These are phyloP conservation scores for Poeciliopsis infans DNA, from an alignment of 2,797 vertebrate genomes.

Conservation along the genomic window DNA sequence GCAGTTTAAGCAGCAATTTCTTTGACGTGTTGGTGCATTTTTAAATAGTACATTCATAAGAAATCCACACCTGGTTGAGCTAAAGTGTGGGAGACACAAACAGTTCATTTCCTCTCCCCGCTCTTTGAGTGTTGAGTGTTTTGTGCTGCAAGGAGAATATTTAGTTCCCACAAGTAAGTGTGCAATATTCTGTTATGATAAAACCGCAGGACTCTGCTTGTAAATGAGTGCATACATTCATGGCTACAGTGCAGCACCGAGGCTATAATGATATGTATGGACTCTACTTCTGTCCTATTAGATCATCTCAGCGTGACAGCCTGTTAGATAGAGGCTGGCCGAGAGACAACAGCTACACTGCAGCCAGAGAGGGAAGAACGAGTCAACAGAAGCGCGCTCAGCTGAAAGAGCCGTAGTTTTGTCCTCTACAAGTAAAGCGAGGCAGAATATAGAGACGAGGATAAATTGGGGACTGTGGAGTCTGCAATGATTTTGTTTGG, in stretches of 20 bases:
- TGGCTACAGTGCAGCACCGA: slow-evolving; percentile 41
- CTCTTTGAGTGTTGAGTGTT: background rate
- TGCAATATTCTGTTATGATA: background rate
- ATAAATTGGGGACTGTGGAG: background rate
- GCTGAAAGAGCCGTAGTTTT: slow-evolving; percentile 27
- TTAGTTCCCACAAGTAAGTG: slow-evolving; percentile 10
- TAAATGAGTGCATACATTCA: slow-evolving; percentile 21
- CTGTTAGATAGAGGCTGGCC: slow-evolving; percentile 53
- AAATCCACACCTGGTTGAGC: slow-evolving; percentile 3
- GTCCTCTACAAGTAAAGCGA: slow-evolving; percentile 37
- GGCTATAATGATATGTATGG: slow-evolving; percentile 53
- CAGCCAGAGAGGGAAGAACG: slow-evolving; percentile 28
- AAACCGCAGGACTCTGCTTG: slow-evolving; percentile 14
- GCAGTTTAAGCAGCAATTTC: slow-evolving; percentile 36
- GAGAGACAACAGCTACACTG: slow-evolving; percentile 55
- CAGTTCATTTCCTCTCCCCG: background rate
- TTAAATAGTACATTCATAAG: slow-evolving; percentile 42
- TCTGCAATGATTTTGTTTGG: slow-evolving; percentile 15
- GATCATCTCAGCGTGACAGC: slow-evolving; percentile 66
- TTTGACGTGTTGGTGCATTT: slow-evolving; percentile 59
- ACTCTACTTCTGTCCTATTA: slow-evolving; percentile 69
- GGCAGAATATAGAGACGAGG: slow-evolving; percentile 17
- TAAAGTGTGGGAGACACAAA: background rate
- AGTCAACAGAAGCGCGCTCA: slow-evolving; percentile 23
- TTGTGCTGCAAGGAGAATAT: background rate